Percentiles rank a stretch among this genome's conserved stretches.
phyloP scores from a whole-genome alignment of 2,888 invertebrate genomes.

The Allacma fusca region DNA sequence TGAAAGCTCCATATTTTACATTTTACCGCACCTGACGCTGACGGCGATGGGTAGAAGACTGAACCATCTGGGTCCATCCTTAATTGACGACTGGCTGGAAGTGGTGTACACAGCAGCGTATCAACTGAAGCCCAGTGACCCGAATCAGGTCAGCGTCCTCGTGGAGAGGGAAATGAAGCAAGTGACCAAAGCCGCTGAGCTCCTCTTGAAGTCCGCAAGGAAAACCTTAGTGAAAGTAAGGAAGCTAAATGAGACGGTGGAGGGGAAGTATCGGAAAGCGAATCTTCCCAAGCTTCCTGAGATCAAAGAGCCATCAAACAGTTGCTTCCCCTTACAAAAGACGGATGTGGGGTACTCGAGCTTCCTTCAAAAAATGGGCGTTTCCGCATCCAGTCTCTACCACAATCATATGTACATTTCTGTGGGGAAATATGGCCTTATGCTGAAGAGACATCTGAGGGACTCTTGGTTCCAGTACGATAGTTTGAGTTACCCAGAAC shows the following conservation, averaged over 20 bases:
- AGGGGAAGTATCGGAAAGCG: constrained; percentile 24
- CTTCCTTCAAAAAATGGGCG: constrained; percentile 34
- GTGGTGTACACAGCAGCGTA: constrained; percentile 40
- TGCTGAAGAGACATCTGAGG: constrained; percentile 45
- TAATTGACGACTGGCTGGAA: constrained; percentile 49
- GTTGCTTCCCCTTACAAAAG: constrained; percentile 6
- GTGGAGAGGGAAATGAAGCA: constrained; percentile 36
- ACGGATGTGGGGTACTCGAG: constrained; percentile 18
- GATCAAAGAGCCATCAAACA: neutral
- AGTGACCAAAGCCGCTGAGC: constrained; percentile 32
- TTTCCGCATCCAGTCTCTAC: constrained; percentile 39
- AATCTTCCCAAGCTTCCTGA: neutral
- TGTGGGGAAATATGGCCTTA: constrained; percentile 42
- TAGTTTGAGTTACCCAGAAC: constrained; percentile 44
- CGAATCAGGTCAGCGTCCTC: neutral
- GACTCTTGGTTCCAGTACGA: constrained; percentile 47
- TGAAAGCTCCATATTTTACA: constrained; percentile 41
- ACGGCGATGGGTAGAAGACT: constrained; percentile 44
- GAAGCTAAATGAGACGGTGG: constrained; percentile 21
- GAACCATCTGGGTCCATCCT: constrained; percentile 36
- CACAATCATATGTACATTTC: constrained; percentile 47
- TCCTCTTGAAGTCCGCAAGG: constrained; percentile 35
- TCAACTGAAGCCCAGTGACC: constrained; percentile 34
- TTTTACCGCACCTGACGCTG: constrained; percentile 50
- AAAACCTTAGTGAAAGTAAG: constrained; percentile 38